Evolutionary conservation across 1,140 invertebrate genomes (phyloP).

Genomic region (Himalopsyche phryganea): DNA sequence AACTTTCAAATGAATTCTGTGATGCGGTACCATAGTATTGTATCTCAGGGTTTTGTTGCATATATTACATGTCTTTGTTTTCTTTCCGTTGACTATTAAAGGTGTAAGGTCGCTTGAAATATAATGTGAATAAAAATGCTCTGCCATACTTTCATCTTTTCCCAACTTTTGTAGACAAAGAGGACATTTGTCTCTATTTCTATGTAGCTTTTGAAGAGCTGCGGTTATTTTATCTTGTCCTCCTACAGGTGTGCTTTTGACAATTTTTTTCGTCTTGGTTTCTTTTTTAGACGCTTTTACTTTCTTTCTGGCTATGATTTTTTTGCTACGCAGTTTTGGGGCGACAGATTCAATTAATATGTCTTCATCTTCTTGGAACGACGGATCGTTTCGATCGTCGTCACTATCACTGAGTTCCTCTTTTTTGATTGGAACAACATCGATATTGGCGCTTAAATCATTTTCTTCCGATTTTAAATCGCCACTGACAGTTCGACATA

Average conservation of each 20-base stretch:
- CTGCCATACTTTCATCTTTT: constrained; percentile 39
- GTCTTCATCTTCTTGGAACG: constrained; percentile 1
- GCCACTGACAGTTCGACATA: constrained; percentile 6
- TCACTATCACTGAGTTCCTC: background rate
- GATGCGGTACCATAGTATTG: constrained; percentile 27
- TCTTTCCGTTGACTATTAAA: constrained; percentile 29
- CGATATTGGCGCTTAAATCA: background rate
- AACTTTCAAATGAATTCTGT: constrained; percentile 30
- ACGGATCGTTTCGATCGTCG: constrained; percentile 7
- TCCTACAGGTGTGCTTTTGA: background rate
- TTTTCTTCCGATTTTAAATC: constrained; percentile 11
- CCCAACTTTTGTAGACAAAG: constrained; percentile 40
- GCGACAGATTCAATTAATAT: background rate
- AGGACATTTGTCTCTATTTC: constrained; percentile 28
- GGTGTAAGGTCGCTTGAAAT: constrained; percentile 16
- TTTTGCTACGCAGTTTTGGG: constrained; percentile 4
- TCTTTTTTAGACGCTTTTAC: constrained; percentile 1
- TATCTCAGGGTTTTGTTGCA: constrained; percentile 24
- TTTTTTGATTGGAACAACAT: background rate
- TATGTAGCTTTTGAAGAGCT: constrained; percentile 23
- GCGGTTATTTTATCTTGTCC: constrained; percentile 23
- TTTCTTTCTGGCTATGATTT: constrained; percentile 3
- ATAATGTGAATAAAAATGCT: constrained; percentile 32
- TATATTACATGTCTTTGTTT: constrained; percentile 22
- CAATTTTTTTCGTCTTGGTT: constrained; percentile 11